These are phyloP conservation scores for Aythya baeri DNA, from an alignment of 2,113 vertebrate species.

Conservation along the genomic window DNA sequence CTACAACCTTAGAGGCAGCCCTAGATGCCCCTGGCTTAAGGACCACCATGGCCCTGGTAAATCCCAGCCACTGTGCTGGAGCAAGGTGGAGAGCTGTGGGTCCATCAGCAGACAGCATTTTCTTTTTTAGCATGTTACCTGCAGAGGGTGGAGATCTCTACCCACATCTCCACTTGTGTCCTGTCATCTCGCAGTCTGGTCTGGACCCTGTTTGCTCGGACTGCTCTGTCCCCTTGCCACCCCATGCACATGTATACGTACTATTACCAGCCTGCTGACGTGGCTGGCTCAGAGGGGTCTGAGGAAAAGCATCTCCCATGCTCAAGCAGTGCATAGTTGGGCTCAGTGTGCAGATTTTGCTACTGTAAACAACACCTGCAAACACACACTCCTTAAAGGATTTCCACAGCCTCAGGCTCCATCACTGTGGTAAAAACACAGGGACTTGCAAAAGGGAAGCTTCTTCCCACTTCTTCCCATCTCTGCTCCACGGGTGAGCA, in stretches of 20 bases:
- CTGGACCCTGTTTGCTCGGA: neutral
- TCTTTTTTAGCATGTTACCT: neutral
- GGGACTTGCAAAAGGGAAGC: neutral
- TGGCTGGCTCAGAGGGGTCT: neutral
- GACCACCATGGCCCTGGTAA: neutral
- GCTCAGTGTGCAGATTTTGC: neutral
- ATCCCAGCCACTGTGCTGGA: neutral
- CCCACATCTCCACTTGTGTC: neutral
- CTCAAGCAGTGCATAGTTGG: fast-evolving
- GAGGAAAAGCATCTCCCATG: neutral
- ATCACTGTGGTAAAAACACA: neutral
- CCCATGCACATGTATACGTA: neutral
- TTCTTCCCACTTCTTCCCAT: neutral
- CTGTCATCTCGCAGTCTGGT: neutral
- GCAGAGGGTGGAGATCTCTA: neutral
- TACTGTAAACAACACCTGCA: neutral
- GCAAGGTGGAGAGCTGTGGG: neutral
- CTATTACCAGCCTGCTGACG: fast-evolving
- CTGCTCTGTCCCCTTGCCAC: neutral
- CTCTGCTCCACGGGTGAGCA: fast-evolving
- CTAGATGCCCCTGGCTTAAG: neutral
- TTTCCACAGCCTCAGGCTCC: neutral
- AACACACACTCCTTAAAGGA: neutral
- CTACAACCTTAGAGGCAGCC: neutral
- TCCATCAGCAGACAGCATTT: neutral